Evolutionary conservation across 2,888 invertebrate species (phyloP).

Genomic region (Epistrophella euchroma): DNA sequence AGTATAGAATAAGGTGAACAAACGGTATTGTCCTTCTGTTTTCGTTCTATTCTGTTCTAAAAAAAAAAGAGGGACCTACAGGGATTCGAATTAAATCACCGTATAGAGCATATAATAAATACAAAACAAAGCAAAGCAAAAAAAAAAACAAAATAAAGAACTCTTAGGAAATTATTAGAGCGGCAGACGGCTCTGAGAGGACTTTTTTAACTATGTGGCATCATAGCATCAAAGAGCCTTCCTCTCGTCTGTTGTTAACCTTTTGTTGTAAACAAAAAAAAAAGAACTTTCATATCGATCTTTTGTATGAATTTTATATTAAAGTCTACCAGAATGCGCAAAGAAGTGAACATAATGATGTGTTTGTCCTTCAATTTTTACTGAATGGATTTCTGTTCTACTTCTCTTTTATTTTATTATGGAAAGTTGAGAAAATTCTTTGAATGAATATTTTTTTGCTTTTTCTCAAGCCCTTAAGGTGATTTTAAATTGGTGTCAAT

Average conservation of each 20-base stretch:
- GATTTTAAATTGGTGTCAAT: conserved; percentile 42
- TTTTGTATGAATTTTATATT: conserved; percentile 30
- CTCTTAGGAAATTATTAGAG: conserved; percentile 64
- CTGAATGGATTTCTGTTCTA: conserved; percentile 22
- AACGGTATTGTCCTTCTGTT: conserved; percentile 13
- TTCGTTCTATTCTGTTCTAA: background rate
- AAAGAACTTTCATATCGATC: conserved; percentile 45
- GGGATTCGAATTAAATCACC: conserved; percentile 24
- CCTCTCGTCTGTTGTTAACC: conserved; percentile 2
- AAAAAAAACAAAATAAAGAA: background rate
- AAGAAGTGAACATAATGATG: conserved; percentile 37
- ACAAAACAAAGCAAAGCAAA: background rate
- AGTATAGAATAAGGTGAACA: conserved; percentile 8
- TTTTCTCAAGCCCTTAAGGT: conserved; percentile 13
- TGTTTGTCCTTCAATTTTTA: conserved; percentile 54
- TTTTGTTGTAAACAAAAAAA: conserved; percentile 28
- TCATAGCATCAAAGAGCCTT: conserved; percentile 38
- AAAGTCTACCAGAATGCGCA: conserved; percentile 16
- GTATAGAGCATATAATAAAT: background rate
- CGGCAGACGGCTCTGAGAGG: conserved; percentile 31
- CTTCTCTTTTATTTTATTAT: conserved; percentile 10
- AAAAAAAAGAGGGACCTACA: conserved; percentile 31
- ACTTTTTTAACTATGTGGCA: conserved; percentile 31
- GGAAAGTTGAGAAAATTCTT: background rate
- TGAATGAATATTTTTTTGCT: conserved; percentile 13